Conservation (phyloP, 2,888 invertebrate species). For the Synergus umbraculus region DNA sequence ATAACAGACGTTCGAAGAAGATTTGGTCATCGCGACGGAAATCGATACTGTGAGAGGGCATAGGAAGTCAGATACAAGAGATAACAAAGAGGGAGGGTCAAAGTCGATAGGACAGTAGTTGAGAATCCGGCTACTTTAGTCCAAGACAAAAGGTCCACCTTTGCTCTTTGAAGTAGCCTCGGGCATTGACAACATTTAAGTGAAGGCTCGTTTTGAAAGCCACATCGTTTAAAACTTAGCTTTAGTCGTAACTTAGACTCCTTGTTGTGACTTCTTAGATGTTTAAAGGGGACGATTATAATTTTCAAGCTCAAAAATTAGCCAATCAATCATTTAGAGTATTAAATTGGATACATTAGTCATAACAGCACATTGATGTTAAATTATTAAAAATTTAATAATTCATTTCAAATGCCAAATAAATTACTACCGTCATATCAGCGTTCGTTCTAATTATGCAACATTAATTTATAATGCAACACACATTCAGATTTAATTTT, state of each 20-base stretch:
- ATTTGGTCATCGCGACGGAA: conserved; percentile 5
- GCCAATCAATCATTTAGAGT: no score
- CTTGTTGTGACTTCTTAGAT: conserved; percentile 49
- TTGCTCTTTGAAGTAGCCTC: conserved; percentile 51
- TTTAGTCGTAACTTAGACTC: conserved; percentile 57
- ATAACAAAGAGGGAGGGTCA: conserved; percentile 3
- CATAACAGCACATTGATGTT: no score
- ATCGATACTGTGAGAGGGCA: background rate
- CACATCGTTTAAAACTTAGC: conserved; percentile 56
- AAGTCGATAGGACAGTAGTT: conserved; percentile 44
- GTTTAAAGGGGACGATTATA: no score
- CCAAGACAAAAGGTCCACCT: conserved; percentile 49
- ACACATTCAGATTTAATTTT: no score
- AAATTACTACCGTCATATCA: no score
- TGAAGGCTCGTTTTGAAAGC: conserved; percentile 36
- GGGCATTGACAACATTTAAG: background rate
- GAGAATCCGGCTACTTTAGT: conserved; percentile 54
- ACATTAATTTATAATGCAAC: no score
- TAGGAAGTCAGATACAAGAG: background rate
- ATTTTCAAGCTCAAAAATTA: no score
- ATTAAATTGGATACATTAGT: no score
- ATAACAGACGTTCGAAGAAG: background rate
- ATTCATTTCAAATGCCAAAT: no score
- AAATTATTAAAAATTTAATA: no score
- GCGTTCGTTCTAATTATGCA: no score